Conservation (phyloP, 2,113 vertebrate genomes). For the Tympanuchus pallidicinctus region DNA sequence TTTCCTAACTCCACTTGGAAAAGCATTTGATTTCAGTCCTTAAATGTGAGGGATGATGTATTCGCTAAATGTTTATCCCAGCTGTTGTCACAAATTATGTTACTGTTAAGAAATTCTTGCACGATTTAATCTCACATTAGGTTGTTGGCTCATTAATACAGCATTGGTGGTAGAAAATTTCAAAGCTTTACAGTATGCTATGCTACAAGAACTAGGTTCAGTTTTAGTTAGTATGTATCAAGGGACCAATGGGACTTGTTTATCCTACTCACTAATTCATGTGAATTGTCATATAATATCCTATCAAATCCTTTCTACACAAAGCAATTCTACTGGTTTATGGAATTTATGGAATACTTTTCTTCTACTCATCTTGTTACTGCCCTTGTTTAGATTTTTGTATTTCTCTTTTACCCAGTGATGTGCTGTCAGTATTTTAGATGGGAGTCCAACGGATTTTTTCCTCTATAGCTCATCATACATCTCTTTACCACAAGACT, state of each 20-base stretch:
- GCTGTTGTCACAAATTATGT: background rate
- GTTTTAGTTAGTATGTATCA: background rate
- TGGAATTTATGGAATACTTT: background rate
- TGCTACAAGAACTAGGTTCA: background rate
- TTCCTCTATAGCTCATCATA: constrained; percentile 54
- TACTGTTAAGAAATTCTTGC: background rate
- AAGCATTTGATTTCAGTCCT: background rate
- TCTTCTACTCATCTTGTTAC: background rate
- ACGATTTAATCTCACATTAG: background rate
- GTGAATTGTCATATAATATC: background rate
- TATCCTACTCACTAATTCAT: background rate
- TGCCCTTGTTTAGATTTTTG: background rate
- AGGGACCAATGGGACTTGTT: background rate
- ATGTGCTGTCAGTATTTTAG: constrained; percentile 32
- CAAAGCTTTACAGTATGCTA: background rate
- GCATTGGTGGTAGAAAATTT: background rate
- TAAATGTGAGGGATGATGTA: background rate
- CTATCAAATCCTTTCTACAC: background rate
- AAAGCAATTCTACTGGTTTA: background rate
- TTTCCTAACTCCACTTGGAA: background rate
- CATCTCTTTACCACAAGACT: constrained; percentile 50
- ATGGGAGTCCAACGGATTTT: constrained; percentile 46
- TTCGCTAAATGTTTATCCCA: background rate
- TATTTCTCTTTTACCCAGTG: background rate
- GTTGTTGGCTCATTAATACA: background rate